A percentile compares a stretch with the other conserved stretches of the same genome.
phyloP scores from a whole-genome alignment of 2,797 vertebrate species.

The Neomorphus geoffroyi region DNA sequence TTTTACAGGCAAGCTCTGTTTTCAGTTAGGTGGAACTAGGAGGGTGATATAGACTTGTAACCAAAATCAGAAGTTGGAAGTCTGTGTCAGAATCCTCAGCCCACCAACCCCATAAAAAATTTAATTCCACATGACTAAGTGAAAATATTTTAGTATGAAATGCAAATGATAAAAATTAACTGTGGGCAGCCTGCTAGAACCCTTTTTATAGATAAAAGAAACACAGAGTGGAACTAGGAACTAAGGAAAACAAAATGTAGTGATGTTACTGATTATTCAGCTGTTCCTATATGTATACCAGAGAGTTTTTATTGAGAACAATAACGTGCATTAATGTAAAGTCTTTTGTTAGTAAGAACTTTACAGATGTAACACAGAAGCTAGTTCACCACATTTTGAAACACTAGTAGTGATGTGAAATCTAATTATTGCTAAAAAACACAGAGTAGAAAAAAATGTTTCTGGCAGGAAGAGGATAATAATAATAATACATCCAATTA shows the following conservation, averaged over 20 bases:
- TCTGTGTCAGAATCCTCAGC: background rate
- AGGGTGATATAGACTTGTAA: background rate
- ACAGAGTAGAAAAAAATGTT: background rate
- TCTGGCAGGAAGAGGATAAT: background rate
- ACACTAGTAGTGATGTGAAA: background rate
- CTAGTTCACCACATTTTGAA: background rate
- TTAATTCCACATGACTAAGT: background rate
- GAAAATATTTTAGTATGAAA: background rate
- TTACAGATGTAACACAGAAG: background rate
- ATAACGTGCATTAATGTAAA: background rate
- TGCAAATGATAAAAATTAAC: background rate
- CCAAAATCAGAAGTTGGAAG: background rate
- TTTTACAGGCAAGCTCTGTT: slow-evolving; percentile 39
- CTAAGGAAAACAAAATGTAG: background rate
- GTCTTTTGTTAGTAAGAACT: background rate
- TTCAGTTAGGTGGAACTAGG: slow-evolving; percentile 20
- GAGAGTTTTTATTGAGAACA: background rate
- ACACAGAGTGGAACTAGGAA: background rate
- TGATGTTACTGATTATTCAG: background rate
- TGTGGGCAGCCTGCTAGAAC: background rate
- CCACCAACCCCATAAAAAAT: background rate
- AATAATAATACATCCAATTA: slow-evolving; percentile 27
- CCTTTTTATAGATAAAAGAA: background rate
- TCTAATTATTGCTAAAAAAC: background rate
- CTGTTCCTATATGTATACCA: background rate